These are phyloP conservation scores for Palaemon carinicauda DNA, from an alignment of 1,140 invertebrate genomes.

Conservation along the genomic window DNA sequence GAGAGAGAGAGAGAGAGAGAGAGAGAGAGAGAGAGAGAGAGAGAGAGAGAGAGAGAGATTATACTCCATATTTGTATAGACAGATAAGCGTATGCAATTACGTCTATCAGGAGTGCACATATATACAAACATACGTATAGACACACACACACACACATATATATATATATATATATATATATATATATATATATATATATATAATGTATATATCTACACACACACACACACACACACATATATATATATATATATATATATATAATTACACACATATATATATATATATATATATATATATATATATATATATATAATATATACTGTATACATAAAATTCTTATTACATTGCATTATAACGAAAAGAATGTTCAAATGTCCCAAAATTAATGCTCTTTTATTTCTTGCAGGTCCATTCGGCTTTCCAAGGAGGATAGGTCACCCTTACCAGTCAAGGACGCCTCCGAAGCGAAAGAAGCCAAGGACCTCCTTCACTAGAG, in stretches of 20 bases:
- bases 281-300: neutral
- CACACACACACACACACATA: too few relatives aligned
- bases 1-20: neutral
- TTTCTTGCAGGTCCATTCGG: slow-evolving; percentile 77
- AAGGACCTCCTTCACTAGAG: slow-evolving; percentile 93
- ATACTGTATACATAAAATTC: neutral
- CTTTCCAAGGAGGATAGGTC: slow-evolving; percentile 90
- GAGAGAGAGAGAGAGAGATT: too few relatives aligned
- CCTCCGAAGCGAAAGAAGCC: slow-evolving; percentile 99
- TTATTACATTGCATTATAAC: neutral
- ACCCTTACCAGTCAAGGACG: slow-evolving; percentile 98
- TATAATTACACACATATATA: neutral
- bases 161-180: neutral
- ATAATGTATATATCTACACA: neutral
- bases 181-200: neutral
- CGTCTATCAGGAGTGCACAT: neutral
- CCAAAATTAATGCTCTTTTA: neutral
- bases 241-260: too few relatives aligned
- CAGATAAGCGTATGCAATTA: too few relatives aligned
- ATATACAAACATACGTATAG: neutral
- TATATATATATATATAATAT: neutral
- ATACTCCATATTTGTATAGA: too few relatives aligned
- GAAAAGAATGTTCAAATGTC: neutral
- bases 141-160: neutral
- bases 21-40: neutral